phyloP scores from a whole-genome alignment of 2,113 vertebrate genomes.

The Apodemus speciosus region DNA sequence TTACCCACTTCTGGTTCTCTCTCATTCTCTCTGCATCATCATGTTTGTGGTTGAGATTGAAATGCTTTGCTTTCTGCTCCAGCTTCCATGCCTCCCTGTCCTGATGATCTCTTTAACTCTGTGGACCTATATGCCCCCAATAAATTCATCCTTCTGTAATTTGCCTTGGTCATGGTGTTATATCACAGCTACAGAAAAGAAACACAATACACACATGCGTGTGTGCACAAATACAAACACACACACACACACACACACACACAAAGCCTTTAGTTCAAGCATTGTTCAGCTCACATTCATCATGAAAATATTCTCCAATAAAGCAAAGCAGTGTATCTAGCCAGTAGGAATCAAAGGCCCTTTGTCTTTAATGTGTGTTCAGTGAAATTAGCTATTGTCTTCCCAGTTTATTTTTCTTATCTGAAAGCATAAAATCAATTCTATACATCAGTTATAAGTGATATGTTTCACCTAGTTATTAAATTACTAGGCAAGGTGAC shows the following conservation, averaged over 20 bases:
- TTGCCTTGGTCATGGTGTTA: not conserved
- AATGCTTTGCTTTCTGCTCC: not conserved
- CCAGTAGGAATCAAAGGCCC: no score
- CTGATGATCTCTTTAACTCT: not conserved
- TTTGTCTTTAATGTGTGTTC: not conserved
- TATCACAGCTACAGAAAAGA: not conserved
- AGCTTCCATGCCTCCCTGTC: not conserved
- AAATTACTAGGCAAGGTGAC: not conserved
- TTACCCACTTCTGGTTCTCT: not conserved
- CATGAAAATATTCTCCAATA: not conserved
- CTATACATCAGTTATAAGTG: not conserved
- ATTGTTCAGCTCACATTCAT: not conserved
- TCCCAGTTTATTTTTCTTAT: not conserved
- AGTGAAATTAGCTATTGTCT: not conserved
- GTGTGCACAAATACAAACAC: not conserved
- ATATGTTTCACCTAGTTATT: not conserved
- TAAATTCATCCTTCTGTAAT: not conserved
- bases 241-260: not conserved
- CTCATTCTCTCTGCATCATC: not conserved
- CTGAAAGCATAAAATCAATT: not conserved
- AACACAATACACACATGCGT: not conserved
- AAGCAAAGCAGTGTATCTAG: not conserved
- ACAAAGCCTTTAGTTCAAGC: not conserved
- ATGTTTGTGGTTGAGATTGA: not conserved
- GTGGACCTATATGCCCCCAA: not conserved